A percentile compares a stretch with the other conserved stretches of the same genome.
Conservation (phyloP, 2,888 invertebrate species). For the Biston betularia region DNA sequence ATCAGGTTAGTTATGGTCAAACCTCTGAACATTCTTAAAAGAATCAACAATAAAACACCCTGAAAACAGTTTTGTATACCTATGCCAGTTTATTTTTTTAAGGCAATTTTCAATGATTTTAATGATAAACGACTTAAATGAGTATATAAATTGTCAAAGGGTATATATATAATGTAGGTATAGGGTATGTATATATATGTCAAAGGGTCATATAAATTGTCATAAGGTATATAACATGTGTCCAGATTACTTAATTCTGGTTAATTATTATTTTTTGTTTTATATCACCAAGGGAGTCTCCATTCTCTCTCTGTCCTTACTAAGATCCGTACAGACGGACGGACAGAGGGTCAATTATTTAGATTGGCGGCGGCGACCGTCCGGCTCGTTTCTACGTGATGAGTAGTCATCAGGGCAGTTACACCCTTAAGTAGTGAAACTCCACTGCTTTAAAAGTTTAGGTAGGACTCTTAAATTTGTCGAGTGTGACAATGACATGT, state of each 20-base stretch:
- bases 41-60: too few relatives aligned
- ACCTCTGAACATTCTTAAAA: too few relatives aligned
- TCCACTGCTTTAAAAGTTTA: conserved; percentile 28
- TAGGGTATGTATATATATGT: background rate
- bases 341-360: conserved; percentile 85
- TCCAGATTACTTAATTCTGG: too few relatives aligned
- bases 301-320: conserved; percentile 54
- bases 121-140: background rate
- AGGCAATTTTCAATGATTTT: too few relatives aligned
- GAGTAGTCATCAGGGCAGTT: conserved; percentile 45
- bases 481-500: conserved; percentile 17
- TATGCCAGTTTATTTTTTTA: too few relatives aligned
- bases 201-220: background rate
- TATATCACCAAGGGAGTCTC: conserved; percentile 51
- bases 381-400: conserved; percentile 63
- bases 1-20: too few relatives aligned
- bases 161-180: too few relatives aligned
- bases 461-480: conserved; percentile 23
- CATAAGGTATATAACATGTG: background rate
- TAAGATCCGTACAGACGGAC: conserved; percentile 73
- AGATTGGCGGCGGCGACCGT: conserved; percentile 81
- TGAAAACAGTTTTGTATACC: too few relatives aligned
- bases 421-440: conserved; percentile 31
- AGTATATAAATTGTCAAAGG: background rate
- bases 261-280: background rate